A percentile compares a stretch with the other conserved stretches of the same genome.
Evolutionary conservation across 2,888 invertebrate species (phyloP).

Genomic region (Limulus polyphemus): DNA sequence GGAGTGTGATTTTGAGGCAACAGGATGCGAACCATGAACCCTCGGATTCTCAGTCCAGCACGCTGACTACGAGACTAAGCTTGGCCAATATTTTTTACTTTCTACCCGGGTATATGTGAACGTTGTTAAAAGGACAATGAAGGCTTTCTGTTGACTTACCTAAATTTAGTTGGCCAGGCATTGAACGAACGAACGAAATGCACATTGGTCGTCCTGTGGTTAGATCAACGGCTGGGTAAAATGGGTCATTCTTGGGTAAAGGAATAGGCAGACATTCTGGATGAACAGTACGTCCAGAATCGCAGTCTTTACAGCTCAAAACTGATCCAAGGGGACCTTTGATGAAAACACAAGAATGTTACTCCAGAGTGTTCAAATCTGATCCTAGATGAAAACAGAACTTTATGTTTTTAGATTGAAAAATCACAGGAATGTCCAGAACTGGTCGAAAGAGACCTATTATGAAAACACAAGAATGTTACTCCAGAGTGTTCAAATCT

Average conservation of each 20-base stretch:
- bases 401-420: neutral
- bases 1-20: too few relatives aligned
- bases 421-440: too few relatives aligned
- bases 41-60: too few relatives aligned
- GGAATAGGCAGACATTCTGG: conserved; percentile 89
- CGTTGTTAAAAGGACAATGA: neutral
- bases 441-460: too few relatives aligned
- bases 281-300: conserved; percentile 72
- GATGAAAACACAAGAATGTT: neutral
- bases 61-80: too few relatives aligned
- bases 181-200: conserved; percentile 85
- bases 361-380: neutral
- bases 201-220: conserved; percentile 45
- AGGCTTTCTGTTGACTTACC: conserved; percentile 37
- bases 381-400: neutral
- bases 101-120: neutral
- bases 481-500: neutral
- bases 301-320: conserved; percentile 76
- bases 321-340: conserved; percentile 69
- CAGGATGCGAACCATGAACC: too few relatives aligned
- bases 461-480: too few relatives aligned
- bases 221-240: conserved; percentile 66
- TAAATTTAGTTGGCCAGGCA: conserved; percentile 77
- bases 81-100: too few relatives aligned
- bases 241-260: conserved; percentile 74